Evolutionary conservation across 2,797 vertebrate species (phyloP), one percentile per base, ranked within the genome.

Genomic region (Acomys russatus): DNA sequence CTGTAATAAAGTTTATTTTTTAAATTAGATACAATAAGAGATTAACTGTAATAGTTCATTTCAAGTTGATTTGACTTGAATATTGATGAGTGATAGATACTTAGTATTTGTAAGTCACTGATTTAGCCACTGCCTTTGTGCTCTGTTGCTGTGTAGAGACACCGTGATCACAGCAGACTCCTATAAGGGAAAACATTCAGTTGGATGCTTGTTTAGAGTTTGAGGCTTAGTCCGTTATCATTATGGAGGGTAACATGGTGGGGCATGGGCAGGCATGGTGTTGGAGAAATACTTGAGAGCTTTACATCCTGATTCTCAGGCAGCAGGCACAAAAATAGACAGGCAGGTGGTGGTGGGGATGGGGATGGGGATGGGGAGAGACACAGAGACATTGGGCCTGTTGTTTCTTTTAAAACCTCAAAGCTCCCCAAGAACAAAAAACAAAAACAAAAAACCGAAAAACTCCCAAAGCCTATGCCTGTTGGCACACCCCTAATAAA

Each of bases 1-100:
- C 49, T 84, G 6, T 83, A 54, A n/a, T 76, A 49, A 44, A 74
- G 59, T 84, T 76, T 85, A 51, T 74, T 94, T 89, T 89, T 59
- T 35, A 77, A 66, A 76, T 77, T 76, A 90, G 49, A 4, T 25
- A 22, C 10, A 49, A 44, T 83, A 64, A 83, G 20, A 94, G n/a
- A 74, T 83, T 38, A 66, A n/a, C 18, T 22, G 63, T 70, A 76
- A 25, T 56, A 64, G 61, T 28, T 74, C 35, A 35, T 71, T 73
- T 64, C 59, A 63, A 80, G 64, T 82, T 64, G 66, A 33, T 73
- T 71, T 44, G n/a, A 61, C 28, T 3, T 35, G 56, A 64, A 18
- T 63, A 33, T 64, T 54, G 66, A 23, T 61, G 49, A 73, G 35
- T 82, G 35, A 44, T 82, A 82, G 28, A 17, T 44, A 44, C 3